Evolutionary conservation across 1,140 invertebrate species (phyloP).

Genomic region (Penaeus chinensis): DNA sequence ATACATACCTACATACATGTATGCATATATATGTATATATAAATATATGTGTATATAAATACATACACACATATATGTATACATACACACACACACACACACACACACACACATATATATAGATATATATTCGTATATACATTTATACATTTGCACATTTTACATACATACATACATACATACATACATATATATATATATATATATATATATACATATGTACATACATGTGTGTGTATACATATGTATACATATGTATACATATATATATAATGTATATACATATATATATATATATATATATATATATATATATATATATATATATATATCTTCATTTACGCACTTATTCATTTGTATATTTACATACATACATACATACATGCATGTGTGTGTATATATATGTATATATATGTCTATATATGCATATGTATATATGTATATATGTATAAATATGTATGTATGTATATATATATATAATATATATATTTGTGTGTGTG

Average conservation of each 20-base stretch:
- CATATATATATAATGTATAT: not conserved
- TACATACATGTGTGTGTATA: not conserved
- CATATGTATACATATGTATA: not conserved
- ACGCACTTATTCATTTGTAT: not conserved
- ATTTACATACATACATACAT: constrained; percentile 25
- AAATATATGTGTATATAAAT: too few species aligned
- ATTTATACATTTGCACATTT: too few species aligned
- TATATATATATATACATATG: not conserved
- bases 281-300: not conserved
- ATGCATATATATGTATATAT: too few species aligned
- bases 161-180: too few species aligned
- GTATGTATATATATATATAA: constrained; percentile 27
- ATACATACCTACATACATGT: too few species aligned
- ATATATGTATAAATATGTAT: constrained; percentile 11
- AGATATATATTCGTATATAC: too few species aligned
- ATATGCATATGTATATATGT: constrained; percentile 5
- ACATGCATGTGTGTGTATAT: constrained; percentile 16
- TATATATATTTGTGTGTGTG: constrained; percentile 14
- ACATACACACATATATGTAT: too few species aligned
- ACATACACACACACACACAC: too few species aligned
- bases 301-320: constrained; percentile 32
- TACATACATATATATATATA: not conserved
- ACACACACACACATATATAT: too few species aligned
- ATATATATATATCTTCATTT: not conserved
- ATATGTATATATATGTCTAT: constrained; percentile 5